These are phyloP conservation scores for Empidonax traillii DNA, from an alignment of 2,113 vertebrate genomes.

Conservation along the genomic window DNA sequence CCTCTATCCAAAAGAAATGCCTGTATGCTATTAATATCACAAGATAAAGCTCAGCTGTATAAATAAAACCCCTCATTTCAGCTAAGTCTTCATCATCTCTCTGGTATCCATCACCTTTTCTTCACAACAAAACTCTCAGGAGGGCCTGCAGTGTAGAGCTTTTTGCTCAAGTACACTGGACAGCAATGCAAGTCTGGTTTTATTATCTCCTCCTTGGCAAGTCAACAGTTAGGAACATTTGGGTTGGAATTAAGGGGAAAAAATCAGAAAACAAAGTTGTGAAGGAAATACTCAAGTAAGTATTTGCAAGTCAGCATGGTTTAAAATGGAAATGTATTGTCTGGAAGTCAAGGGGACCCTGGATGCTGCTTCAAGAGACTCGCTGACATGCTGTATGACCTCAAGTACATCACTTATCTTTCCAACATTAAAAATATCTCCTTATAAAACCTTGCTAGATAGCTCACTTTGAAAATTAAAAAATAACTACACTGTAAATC, in stretches of 20 bases:
- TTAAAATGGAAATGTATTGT: neutral
- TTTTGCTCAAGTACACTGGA: neutral
- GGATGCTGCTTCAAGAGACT: neutral
- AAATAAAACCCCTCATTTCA: conserved; percentile 44
- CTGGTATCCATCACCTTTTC: neutral
- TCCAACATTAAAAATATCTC: neutral
- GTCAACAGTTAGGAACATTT: neutral
- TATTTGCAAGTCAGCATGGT: neutral
- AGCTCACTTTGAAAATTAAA: neutral
- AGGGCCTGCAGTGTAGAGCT: neutral
- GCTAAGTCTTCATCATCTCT: conserved; percentile 27
- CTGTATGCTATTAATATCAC: conserved; percentile 33
- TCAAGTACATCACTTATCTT: neutral
- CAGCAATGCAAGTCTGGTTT: neutral
- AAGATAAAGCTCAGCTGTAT: conserved; percentile 53
- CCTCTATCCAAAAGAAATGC: conserved; percentile 1
- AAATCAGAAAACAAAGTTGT: neutral
- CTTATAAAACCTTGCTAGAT: neutral
- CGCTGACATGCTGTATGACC: neutral
- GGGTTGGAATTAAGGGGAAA: neutral
- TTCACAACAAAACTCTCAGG: neutral
- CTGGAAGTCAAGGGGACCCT: neutral
- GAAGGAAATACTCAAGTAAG: neutral
- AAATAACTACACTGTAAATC: conserved; percentile 10
- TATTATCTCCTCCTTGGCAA: neutral